A percentile compares a stretch with the other conserved stretches of the same genome.
Conservation (phyloP, 2,113 vertebrate genomes). For the Leptobrachium leishanense region DNA sequence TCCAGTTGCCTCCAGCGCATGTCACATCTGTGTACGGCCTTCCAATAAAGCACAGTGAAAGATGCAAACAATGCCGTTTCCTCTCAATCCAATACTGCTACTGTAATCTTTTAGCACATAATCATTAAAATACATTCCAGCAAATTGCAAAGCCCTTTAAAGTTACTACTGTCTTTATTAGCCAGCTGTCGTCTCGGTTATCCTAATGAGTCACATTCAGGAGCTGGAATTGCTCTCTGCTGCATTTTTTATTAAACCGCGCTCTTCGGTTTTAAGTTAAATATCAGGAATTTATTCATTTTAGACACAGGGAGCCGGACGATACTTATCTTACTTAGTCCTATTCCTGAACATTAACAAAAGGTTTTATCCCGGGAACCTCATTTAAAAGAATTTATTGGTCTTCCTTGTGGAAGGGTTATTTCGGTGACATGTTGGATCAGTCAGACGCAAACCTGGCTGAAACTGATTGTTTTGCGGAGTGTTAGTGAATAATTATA, state of each 20-base stretch:
- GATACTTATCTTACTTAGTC: no score
- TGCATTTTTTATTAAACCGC: background rate
- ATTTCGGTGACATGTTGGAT: no score
- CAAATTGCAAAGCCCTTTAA: conserved; percentile 14
- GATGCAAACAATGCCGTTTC: conserved; percentile 8
- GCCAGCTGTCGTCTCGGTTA: conserved; percentile 29
- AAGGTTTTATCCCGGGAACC: no score
- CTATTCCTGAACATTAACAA: no score
- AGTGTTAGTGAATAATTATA: no score
- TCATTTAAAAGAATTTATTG: no score
- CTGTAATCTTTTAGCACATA: conserved; percentile 24
- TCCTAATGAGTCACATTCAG: conserved; percentile 25
- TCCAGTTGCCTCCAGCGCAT: background rate
- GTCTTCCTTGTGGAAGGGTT: no score
- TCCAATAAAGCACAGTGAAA: background rate
- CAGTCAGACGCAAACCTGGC: no score
- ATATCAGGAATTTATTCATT: background rate
- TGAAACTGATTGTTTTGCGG: no score
- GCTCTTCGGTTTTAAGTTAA: background rate
- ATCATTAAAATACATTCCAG: conserved; percentile 11
- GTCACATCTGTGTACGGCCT: conserved; percentile 14
- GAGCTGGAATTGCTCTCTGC: background rate
- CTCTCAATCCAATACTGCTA: background rate
- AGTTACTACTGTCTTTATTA: background rate
- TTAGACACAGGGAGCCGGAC: no score